Evolutionary conservation across 2,797 vertebrate genomes (phyloP).

Genomic region (Cossypha niveicapilla): DNA sequence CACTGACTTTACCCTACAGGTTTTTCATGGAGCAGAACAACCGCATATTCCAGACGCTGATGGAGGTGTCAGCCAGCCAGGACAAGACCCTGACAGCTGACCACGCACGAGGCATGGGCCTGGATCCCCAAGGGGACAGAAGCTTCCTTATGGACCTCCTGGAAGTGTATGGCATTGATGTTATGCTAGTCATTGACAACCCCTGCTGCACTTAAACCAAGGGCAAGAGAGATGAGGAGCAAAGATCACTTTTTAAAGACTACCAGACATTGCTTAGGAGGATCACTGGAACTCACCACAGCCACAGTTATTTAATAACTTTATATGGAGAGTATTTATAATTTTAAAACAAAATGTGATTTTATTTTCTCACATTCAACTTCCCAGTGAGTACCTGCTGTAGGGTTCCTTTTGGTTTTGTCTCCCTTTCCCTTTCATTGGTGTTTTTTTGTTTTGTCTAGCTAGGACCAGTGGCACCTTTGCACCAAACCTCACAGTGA

Average conservation of each 20-base stretch:
- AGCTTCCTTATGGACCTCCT: constrained; percentile 92
- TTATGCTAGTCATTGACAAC: constrained; percentile 95
- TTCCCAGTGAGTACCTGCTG: not conserved
- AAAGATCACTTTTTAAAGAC: constrained; percentile 38
- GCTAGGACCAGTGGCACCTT: constrained; percentile 19
- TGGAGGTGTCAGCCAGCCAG: constrained; percentile 88
- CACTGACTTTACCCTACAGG: constrained; percentile 63
- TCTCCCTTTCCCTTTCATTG: not conserved
- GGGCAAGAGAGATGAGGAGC: not conserved
- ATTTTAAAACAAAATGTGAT: constrained; percentile 47
- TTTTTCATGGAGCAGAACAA: constrained; percentile 99
- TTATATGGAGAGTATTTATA: constrained; percentile 62
- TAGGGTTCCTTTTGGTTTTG: not conserved
- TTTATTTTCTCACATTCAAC: constrained; percentile 28
- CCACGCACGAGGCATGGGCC: constrained; percentile 93
- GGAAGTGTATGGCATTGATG: constrained; percentile 93
- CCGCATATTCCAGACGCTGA: constrained; percentile 94
- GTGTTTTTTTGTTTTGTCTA: not conserved
- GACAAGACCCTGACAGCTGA: constrained; percentile 93
- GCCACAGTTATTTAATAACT: constrained; percentile 52
- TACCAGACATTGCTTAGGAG: not conserved
- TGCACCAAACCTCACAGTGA: constrained; percentile 20
- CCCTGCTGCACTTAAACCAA: constrained; percentile 87
- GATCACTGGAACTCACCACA: constrained; percentile 39
- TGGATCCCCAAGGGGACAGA: constrained; percentile 93